Evolutionary conservation across 2,797 vertebrate genomes (phyloP), one percentile per base, ranked within the genome.

Genomic region (Propithecus perrieri): DNA sequence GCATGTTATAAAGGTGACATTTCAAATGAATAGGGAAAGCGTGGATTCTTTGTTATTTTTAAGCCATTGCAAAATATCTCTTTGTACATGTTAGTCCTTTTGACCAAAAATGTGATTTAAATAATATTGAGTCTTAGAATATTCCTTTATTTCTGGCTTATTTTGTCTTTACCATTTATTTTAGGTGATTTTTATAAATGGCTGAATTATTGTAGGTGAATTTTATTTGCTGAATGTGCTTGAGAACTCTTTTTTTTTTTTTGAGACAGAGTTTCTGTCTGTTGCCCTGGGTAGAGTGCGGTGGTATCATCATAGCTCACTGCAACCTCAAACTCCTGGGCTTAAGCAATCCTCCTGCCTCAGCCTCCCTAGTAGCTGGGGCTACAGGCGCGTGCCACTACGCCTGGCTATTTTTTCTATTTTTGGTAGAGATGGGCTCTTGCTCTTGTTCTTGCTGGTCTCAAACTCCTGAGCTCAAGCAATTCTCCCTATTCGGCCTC

Each of bases 41-140:
- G 59, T 76, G 81, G 74, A 43, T 72, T 95, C 48, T 72, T 93
- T 28, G 55, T n/a, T 97, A 97, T 88, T 96, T 96, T 95, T 91
- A 93, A 50, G 71, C 83, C 26, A 79, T 75, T 88, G 35, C 26
- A 59, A 43, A 96, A 61, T 89, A 57, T 86, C 24, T 81, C 9
- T 96, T 85, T 87, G 26, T 81, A 63, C 30, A 20, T 75, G 43
- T 80, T 89, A 87, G 43, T 85, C 18, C 43, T 80, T 91, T 91
- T 88, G 30, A 88, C 33, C 30, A 76, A 65, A 93, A 85, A 48
- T 91, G 67, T 95, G 63, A 69, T 79, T 95, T 92, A 86, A 89
- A 50, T 81, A 88, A 50, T 63, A 78, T 67, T 90, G 24, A 94
- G 20, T 91, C 15, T 93, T 95, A 46, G 30, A 81, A 43, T 91